A percentile compares a stretch with the other conserved stretches of the same genome.
phyloP scores from a whole-genome alignment of 2,797 vertebrate genomes.

The Peromyscus eremicus region DNA sequence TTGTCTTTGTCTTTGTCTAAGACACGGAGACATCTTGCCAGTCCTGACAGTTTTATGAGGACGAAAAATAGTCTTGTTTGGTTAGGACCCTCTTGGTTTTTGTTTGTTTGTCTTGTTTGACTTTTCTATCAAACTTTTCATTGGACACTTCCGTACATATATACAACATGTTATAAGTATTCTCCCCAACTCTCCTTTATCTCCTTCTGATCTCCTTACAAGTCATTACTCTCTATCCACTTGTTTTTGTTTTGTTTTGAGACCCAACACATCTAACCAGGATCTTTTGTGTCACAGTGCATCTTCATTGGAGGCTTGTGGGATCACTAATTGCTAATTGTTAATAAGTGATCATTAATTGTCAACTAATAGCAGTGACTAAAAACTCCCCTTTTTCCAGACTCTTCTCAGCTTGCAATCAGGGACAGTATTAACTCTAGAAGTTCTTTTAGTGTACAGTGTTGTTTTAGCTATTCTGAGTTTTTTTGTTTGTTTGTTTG shows the following conservation, averaged over 20 bases:
- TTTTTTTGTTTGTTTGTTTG: no score
- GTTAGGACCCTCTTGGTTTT: background rate
- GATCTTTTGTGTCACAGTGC: background rate
- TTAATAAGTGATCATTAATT: no score
- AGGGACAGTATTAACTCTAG: no score
- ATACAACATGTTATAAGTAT: background rate
- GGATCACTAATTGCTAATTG: background rate
- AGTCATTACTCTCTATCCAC: no score
- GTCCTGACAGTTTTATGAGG: background rate
- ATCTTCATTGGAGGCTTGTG: background rate
- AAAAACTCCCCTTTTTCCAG: no score
- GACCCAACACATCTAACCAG: background rate
- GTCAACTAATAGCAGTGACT: background rate
- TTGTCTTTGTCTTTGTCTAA: no score
- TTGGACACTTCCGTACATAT: background rate
- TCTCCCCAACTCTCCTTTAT: background rate
- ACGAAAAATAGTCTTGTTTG: background rate
- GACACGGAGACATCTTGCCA: background rate
- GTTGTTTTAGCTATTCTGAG: no score
- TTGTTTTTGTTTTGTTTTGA: background rate
- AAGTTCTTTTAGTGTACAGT: no score
- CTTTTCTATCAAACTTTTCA: background rate
- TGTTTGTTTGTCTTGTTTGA: background rate
- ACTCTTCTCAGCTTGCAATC: background rate
- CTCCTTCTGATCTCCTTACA: background rate